Evolutionary conservation across 2,888 invertebrate species (phyloP), one percentile per base, ranked within the genome.

Genomic region (Hemistola chrysoprasaria): DNA sequence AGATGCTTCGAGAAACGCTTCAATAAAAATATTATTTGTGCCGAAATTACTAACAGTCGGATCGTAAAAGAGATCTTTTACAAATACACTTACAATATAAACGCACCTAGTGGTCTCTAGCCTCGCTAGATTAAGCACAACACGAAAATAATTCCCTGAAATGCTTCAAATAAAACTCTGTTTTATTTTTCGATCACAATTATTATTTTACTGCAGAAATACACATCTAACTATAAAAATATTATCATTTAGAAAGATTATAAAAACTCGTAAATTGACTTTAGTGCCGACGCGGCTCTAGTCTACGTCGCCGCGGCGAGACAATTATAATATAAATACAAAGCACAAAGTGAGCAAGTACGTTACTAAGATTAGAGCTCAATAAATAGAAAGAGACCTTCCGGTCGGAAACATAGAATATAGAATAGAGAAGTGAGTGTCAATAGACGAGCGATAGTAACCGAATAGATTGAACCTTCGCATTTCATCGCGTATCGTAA

Each of bases 141-240:
- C 80, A 73, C 79, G 70, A 74, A 68, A 78, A 78, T 66, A 67
- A 71, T 74, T 79, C 76, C 82, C 79, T 81, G 79, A 86, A 85
- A 85, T 78, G 80, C 78, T 78, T 73, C 74, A 87, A 87, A 87
- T 87, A 86, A 88, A 88, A 88, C 86, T 88, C 83, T 82, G 86
- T 87, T 87, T 87, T 84, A 86, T 85, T 82, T 67, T 68, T 59
- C 75, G 68, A 86, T 86, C 84, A 87, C 86, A 85, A 82, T 76
- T 73, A 80, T 81, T 80, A 78, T 78, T 78, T 77, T 65, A 72
- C 60, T 49, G 56, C 47, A 46, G 49, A 68, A 76, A 76, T 86
- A 85, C 79, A 85, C 67, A 67, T 71, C 64, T 68, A 75, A 65
- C 61, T 66, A 50, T 78, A 78, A 86, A 85, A 84, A 85, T 82